phyloP scores from a whole-genome alignment of 2,113 vertebrate genomes.

The Hemichromis elongatus region DNA sequence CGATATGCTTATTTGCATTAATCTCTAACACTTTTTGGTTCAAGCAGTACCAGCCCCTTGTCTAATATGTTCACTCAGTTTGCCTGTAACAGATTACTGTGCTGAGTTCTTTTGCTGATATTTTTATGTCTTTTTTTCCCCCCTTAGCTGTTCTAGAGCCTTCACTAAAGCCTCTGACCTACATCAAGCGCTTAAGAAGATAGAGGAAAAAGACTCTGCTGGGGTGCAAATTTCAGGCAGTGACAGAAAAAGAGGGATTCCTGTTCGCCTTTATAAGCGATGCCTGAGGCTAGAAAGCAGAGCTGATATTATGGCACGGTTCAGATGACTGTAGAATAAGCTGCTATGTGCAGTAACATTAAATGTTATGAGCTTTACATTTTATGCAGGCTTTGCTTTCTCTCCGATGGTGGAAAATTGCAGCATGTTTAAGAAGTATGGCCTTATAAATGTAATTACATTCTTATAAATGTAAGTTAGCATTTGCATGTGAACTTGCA shows the following conservation, averaged over 20 bases:
- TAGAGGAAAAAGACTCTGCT: constrained; percentile 29
- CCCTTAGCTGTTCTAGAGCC: constrained; percentile 51
- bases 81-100: background rate
- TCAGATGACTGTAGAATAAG: constrained; percentile 27
- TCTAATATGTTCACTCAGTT: background rate
- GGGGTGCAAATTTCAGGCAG: constrained; percentile 28
- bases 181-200: constrained; percentile 56
- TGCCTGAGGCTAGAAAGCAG: constrained; percentile 54
- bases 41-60: background rate
- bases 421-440: background rate
- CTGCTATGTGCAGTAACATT: constrained; percentile 3
- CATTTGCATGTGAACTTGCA: background rate
- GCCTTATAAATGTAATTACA: background rate
- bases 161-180: constrained; percentile 59
- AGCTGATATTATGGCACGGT: constrained; percentile 5
- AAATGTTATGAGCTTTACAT: constrained; percentile 8
- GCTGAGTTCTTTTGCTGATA: background rate
- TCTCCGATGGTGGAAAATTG: background rate
- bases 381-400: background rate
- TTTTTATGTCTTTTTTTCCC: constrained; percentile 19
- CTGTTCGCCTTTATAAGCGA: constrained; percentile 56
- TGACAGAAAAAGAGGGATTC: constrained; percentile 46
- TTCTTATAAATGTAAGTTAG: background rate
- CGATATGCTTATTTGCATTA: background rate
- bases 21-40: background rate